Base-by-base conservation (phyloP, 1,140 invertebrate genomes). In the Propsilocerus akamusi region DNA sequence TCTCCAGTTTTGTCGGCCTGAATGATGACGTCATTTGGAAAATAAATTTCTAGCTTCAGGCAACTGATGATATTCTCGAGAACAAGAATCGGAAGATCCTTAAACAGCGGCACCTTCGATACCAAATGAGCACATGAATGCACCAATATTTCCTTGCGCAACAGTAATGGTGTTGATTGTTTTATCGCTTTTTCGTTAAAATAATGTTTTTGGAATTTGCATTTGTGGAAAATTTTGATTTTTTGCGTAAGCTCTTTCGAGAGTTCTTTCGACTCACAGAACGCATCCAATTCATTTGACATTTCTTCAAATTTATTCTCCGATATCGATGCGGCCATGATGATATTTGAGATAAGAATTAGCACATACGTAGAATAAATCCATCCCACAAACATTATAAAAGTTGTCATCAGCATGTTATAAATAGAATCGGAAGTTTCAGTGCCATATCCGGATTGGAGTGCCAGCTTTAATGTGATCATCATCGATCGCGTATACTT, bases 1-100 rank as follows among this genome's bases (percentile, higher is more conserved):
- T 69, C 59, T 0, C 69, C 68, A 0, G 48, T 49, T 0, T 61
- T 66, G 5, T 63, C 64, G 6, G 64, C 61, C 52, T 63, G 61
- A 2, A 74, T 61, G n/a, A 75, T 67, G 1, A 68, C 53, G 34
- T 75, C 72, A 47, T 70, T 68, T 2, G 65, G 53, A 26, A 73
- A 60, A 52, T 64, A 73, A 51, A 75, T 62, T 54, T 72, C 65
- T 5, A 61, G 58, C 1, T 52, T 55, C 26, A 75, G 53, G 7
- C 55, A 55, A 1, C 57, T 53, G 0, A 68, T 56, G 10, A 74
- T 63, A 25, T 66, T 52, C 0, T 60, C 54, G 4, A 68, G 50
- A 17, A 68, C 52, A 3, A 54, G 37, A 32, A 60, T 46, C 1
- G 70, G 70, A 37, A 72, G 48, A 53, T 64, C 58, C 25, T 62